Evolutionary conservation across 2,113 vertebrate species (phyloP), one percentile per base, ranked within the genome.

Genomic region (Pseudopodoces humilis): DNA sequence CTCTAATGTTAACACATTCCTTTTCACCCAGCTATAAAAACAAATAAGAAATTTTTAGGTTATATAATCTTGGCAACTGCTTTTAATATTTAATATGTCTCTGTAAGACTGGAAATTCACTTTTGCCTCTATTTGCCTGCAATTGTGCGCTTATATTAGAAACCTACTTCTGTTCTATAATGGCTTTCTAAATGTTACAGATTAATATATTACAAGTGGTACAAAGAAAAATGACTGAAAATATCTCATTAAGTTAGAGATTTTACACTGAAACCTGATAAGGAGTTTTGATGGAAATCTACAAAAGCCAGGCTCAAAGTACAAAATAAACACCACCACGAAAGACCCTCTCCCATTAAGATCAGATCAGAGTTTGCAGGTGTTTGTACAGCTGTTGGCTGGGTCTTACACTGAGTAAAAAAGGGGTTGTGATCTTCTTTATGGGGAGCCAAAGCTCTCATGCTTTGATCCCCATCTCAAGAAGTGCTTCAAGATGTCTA

Each of bases 351-450:
- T 88, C 74, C 79, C 86, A 92, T 75, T 93, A 81, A 84, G 80
- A 96, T 94, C 85, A 95, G 76, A 82, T 94, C 80, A 90, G 92
- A 82, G 79, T 88, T 76, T 82, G 69, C 72, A 96, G 92, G 92
- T 96, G 91, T 96, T 96, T 95, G 86, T 95, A 95, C 92, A 97
- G 94, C 92, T 94, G 91, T 78, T 92, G 58, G 87, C 85, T 77
- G 60, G 43, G 56, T 75, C 60, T 93, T 86, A 87, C 7, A 63
- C n/a, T 37, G 58, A 83, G 33, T 50, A 46, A 87, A 87, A 96
- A 93, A 47, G 55, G 35, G 50, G 67, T 80, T 94, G 88, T 79
- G 81, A 90, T 95, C 70, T 94, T 78, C 92, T 94, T 60, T 90
- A 85, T 25, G n/a, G 92, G 92, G 86, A 93, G 72, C 62, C 76